phyloP scores from a whole-genome alignment of 1,140 invertebrate species.

The Galleria mellonella region DNA sequence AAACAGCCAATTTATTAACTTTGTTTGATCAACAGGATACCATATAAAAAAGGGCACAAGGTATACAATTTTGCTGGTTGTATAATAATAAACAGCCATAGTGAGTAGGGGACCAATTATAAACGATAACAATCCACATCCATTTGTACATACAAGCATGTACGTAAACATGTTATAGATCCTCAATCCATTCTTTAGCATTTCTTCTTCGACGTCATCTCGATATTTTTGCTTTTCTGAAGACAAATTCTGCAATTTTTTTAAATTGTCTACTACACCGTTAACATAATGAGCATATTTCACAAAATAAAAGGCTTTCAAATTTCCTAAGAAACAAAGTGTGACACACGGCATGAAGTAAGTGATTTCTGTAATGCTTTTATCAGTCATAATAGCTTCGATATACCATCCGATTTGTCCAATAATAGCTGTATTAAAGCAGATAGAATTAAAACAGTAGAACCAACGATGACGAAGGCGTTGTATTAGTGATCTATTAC shows the following conservation, averaged over 20 bases:
- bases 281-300: constrained; percentile 11
- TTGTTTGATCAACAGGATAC: constrained; percentile 30
- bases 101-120: constrained; percentile 16
- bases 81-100: constrained; percentile 12
- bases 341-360: constrained; percentile 16
- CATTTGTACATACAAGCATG: not conserved
- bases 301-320: constrained; percentile 15
- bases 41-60: constrained; percentile 24
- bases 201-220: constrained; percentile 3
- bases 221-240: not conserved
- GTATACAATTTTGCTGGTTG: constrained; percentile 18
- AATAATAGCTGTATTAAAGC: constrained; percentile 5
- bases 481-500: constrained; percentile 7
- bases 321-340: constrained; percentile 11
- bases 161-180: constrained; percentile 3
- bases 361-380: constrained; percentile 16
- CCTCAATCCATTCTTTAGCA: constrained; percentile 3
- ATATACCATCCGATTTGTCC: constrained; percentile 16
- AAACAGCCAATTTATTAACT: constrained; percentile 19
- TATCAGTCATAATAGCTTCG: constrained; percentile 1
- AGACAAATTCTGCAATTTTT: not conserved
- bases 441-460: constrained; percentile 9
- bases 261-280: constrained; percentile 13
- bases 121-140: constrained; percentile 11
- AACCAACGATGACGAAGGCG: constrained; percentile 8